Evolutionary conservation across 1,140 invertebrate genomes (phyloP), one percentile per base, ranked within the genome.

Genomic region (Papilio polytes): DNA sequence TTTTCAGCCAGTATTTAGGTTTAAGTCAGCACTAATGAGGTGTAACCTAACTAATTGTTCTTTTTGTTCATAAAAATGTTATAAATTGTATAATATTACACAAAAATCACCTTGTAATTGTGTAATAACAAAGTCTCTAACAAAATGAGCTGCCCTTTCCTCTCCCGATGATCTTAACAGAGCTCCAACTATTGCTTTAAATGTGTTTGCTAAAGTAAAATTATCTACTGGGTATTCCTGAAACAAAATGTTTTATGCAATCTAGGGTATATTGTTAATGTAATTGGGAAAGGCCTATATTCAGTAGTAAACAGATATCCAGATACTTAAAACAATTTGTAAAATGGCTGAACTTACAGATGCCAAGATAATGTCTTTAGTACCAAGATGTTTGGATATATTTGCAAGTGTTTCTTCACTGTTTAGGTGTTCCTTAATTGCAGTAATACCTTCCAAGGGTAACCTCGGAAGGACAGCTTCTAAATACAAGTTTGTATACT

Each of bases 51-150:
- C 36, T 8, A 41, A 8, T 41, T 41, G 7, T 6, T 41, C 36
- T 36, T 36, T 36, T 31, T 36, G 9, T 31, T 26, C 22, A 2
- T 53, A 8, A 53, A n/a, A 7, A 13, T 1, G 12, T 51, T 12
- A 51, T 51, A 53, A n/a, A 53, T 2, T 4, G 15, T 56, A n/a
- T 56, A 9, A 20, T 20, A 56, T 9, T 9, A 56, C 2, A 73
- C 36, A 74, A 41, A 74, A 13, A 10, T 26, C 66, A 92, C 93
- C 97, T 90, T 97, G 96, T 36, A 99, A 93, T 88, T 97, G 97
- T 13, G 97, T 96, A 73, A 98, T 95, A 26, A 99, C 95, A 89
- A 99, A 98, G 91, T 99, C 98, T 78, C 97, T 95, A 6, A 99
- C 96, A 95, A 99, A 99, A 82, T 96, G 90, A 83, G 97, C 96